Base-by-base conservation (phyloP, 2,888 invertebrate genomes). In the Eilema caniola region DNA sequence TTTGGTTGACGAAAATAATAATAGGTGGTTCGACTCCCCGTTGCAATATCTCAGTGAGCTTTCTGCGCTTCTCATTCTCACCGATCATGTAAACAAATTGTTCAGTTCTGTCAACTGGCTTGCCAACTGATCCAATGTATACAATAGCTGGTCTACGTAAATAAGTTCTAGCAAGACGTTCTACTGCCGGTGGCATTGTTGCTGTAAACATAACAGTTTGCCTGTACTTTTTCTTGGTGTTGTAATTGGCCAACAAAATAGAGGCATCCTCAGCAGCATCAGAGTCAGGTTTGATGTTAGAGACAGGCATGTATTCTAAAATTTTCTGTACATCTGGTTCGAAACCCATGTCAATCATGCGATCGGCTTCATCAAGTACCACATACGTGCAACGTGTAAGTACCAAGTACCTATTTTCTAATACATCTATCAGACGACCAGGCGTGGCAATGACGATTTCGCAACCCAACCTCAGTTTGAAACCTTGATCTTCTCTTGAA, bases 191-290 rank as follows among this genome's bases (percentile, higher is more conserved):
- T 12, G 99, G 99, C 99, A 99, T 99, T 78, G 99, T 99, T 4
- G 99, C 99, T 65, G 99, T 99, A 93, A 99, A 99, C 99, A 99
- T 99, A 90, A 99, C 99, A 85, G 99, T 99, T 97, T 99, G 99
- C 90, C 99, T 96, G 92, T 98, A 99, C 91, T 99, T 99, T 90
- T 99, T 98, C 92, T 99, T 99, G 0, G 98, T 97, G 88, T 98
- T 97, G 88, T 99, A 99, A 92, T 99, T 99, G 47, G 98, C 98
- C 92, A 99, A 96, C 69, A 99, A 95, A 82, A 98, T 97, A 62
- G 97, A 96, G 70, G 98, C 98, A 92, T 99, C 99, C 94, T 99
- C 99, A 0, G 99, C 99, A 83, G 99, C 99, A 83, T 99, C 99
- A 0, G 98, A 97, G 88, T 99, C 99, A 0, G 99, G 99, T 91